Base-by-base conservation (phyloP, 2,797 vertebrate genomes). In the Lepus townsendii region DNA sequence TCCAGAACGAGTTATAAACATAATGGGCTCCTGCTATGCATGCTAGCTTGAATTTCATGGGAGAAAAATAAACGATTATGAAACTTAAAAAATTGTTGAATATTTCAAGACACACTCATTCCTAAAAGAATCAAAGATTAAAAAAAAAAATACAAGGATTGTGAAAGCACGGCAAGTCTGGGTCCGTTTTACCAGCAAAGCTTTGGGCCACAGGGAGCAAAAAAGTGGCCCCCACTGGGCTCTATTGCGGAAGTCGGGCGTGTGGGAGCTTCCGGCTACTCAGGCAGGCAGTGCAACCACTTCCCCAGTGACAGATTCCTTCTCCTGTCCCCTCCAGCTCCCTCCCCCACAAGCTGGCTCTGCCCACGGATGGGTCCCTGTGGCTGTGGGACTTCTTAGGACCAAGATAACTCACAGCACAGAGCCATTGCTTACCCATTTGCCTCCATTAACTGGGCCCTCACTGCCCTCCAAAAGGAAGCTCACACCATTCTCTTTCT, bases 41-140 rank as follows among this genome's bases (percentile, higher is more conserved):
- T 17, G 4, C 52, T 14, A 68, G 69, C 79, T 89, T 66, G 82
- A 68, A 83, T 79, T 71, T 76, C 72, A 63, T 24, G 73, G 42
- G 73, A 87, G 78, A 63, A 85, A 93, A 95, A 30, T n/a, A 62
- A 94, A 63, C 47, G 4, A 12, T 68, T 71, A n/a, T 11, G 26
- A 73, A 96, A 52, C 12, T 6, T 12, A 78, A 78, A 92, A 35
- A 42, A 20, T 10, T 24, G 32, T 42, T 4, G 27, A 84, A 50
- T 52, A 9, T 60, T 82, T 91, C 79, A 62, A 73, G 42, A 80
- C 47, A 50, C 79, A 17, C 3, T 77, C 76, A 24, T 57, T 69
- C 66, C 30, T 24, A 30, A 93, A 77, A 87, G 72, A 83, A 66
- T 38, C 47, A 5, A 63, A 32, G 38, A 57, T 83, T 83, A 78